phyloP scores from a whole-genome alignment of 2,888 invertebrate genomes.

The Lasioglossum figueresi region DNA sequence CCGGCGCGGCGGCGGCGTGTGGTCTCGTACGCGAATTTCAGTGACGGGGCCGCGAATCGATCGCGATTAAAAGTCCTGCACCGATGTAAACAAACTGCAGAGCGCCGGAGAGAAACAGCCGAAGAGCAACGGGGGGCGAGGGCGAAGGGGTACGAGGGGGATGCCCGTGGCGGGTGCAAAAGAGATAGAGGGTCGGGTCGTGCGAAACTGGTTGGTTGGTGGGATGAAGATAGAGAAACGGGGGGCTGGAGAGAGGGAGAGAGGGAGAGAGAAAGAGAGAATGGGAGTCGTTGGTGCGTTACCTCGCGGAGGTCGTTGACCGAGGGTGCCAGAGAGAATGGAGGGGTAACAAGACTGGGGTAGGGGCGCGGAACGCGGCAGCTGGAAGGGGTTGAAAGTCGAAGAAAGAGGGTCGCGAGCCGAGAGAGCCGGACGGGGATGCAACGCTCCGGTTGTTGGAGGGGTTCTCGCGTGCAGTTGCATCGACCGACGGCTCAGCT shows the following conservation, averaged over 20 bases:
- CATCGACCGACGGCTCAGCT: slow-evolving; percentile 81
- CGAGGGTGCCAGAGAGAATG: slow-evolving; percentile 73
- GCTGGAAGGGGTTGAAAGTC: slow-evolving; percentile 49
- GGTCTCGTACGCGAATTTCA: slow-evolving; percentile 23
- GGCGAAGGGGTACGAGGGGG: slow-evolving; percentile 18
- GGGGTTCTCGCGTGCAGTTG: slow-evolving; percentile 79
- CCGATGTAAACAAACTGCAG: slow-evolving; percentile 81
- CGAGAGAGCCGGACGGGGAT: slow-evolving; percentile 47
- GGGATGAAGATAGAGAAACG: slow-evolving; percentile 3
- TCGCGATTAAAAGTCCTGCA: slow-evolving; percentile 79
- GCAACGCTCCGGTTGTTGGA: slow-evolving; percentile 53
- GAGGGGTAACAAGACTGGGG: slow-evolving; percentile 65
- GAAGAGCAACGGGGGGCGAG: slow-evolving; percentile 40
- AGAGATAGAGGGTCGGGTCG: slow-evolving; percentile 33
- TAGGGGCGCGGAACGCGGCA: slow-evolving; percentile 43
- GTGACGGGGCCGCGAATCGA: slow-evolving; percentile 69
- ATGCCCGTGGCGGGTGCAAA: slow-evolving; percentile 31
- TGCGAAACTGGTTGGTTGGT: slow-evolving; percentile 12
- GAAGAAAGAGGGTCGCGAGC: slow-evolving; percentile 48
- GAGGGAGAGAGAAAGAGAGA: slow-evolving; percentile 49
- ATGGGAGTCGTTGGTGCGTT: slow-evolving; percentile 70
- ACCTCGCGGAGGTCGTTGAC: slow-evolving; percentile 81
- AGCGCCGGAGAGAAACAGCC: slow-evolving; percentile 63
- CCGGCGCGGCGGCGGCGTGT: background rate
- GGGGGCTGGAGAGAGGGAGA: background rate